Evolutionary conservation across 2,888 invertebrate species (phyloP), one percentile per base, ranked within the genome.

Genomic region (Campoplex nolae): DNA sequence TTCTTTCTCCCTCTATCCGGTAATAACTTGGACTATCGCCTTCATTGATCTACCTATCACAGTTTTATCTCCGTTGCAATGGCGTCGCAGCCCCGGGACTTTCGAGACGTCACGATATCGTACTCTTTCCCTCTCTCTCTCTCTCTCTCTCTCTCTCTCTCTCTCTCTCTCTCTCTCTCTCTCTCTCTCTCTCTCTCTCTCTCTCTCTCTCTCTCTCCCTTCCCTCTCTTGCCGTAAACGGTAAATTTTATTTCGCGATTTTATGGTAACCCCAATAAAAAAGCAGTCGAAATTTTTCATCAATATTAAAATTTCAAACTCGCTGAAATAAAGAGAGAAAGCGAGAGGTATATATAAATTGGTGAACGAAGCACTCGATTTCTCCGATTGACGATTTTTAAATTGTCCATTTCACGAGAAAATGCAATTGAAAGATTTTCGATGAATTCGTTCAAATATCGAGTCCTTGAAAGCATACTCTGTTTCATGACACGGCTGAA

Each of bases 21-120:
- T 94, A 94, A 94, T 94, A 94, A 94, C 94, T 94, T 93, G 90
- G 90, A 91, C 92, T 94, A 94, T 94, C 94, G 91, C 91, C 92
- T 93, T 94, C 94, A 94, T 94, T 92, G 94, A 94, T 94, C 94
- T 94, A 92, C 91, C 93, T 94, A 94, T 94, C 94, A 91, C 93
- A 92, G 92, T 92, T 94, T 94, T 94, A 94, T 94, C 94, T 94
- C 56, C 91, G 91, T 88, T 93, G 92, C 94, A 94, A 90, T 92
- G 93, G 93, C 94, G 94, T 92, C 93, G 93, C 90, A 91, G 90
- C 90, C 90, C 91, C 91, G 91, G 93, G 92, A 90, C 92, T 85
- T 81, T 85, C 28, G 58, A 79, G 82, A 77, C 84, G 67, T 80
- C 75, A 56, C 51, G 82, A 77, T 82, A 67, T 83, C 70, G 56